A percentile compares a stretch with the other conserved stretches of the same genome.
Evolutionary conservation across 2,797 vertebrate genomes (phyloP).

Genomic region (Takifugu rubripes): DNA sequence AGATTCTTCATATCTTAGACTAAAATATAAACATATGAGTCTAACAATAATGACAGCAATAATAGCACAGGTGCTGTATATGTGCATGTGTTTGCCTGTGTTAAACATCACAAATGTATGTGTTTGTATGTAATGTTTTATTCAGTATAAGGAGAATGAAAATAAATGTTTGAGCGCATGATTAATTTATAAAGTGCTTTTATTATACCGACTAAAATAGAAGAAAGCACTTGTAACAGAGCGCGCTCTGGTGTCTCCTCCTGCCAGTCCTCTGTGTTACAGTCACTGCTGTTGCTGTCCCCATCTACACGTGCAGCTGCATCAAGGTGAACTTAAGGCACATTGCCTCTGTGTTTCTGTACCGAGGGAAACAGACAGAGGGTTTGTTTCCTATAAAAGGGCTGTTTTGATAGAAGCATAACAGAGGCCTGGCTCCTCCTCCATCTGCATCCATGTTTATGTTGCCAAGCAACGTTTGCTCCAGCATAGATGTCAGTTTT

Average conservation of each 20-base stretch:
- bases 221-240: no score
- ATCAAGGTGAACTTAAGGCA: neutral
- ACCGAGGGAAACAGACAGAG: slow-evolving; percentile 1
- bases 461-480: slow-evolving; percentile 40
- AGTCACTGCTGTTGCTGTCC: neutral
- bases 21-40: no score
- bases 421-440: slow-evolving; percentile 1
- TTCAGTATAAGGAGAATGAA: neutral
- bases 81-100: no score
- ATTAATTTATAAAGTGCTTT: no score
- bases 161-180: neutral
- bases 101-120: no score
- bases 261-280: slow-evolving; percentile 1
- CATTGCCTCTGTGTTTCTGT: neutral
- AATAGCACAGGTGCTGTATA: no score
- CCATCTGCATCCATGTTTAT: slow-evolving; percentile 8
- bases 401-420: slow-evolving; percentile 1
- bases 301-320: neutral
- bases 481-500: slow-evolving; percentile 31
- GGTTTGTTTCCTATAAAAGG: neutral
- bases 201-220: no score
- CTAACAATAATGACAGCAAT: no score
- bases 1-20: no score
- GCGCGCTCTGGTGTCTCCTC: neutral
- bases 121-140: neutral